Evolutionary conservation across 2,888 invertebrate species (phyloP).

Genomic region (Lasioglossum calceatum): DNA sequence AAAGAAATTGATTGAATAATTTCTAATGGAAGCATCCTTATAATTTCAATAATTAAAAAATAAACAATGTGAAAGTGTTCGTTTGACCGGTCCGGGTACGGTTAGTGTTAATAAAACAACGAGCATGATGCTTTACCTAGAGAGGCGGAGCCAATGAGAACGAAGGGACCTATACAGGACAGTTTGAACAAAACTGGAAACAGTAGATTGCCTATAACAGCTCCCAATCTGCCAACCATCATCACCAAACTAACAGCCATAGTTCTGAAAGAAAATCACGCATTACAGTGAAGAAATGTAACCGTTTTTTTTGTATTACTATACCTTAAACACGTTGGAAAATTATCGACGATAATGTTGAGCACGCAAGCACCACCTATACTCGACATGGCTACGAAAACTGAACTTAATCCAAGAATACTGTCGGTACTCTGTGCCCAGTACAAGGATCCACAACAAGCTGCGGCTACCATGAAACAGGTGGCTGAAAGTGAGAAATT

Average conservation of each 20-base stretch:
- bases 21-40: too few species aligned
- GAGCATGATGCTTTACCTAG: conserved; percentile 84
- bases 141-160: conserved; percentile 88
- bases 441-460: conserved; percentile 81
- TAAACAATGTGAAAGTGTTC: too few species aligned
- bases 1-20: too few species aligned
- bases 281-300: not conserved
- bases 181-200: conserved; percentile 89
- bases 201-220: conserved; percentile 89
- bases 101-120: too few species aligned
- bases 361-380: conserved; percentile 85
- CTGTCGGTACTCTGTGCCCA: conserved; percentile 78
- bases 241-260: conserved; percentile 90
- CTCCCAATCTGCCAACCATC: conserved; percentile 90
- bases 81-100: too few species aligned
- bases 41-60: too few species aligned
- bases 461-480: conserved; percentile 80
- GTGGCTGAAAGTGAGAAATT: conserved; percentile 69
- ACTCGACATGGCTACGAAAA: conserved; percentile 83
- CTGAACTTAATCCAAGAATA: conserved; percentile 79
- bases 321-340: conserved; percentile 81
- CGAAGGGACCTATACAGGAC: conserved; percentile 90
- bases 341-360: conserved; percentile 84
- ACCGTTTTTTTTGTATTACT: not conserved
- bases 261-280: conserved; percentile 85